phyloP scores from a whole-genome alignment of 2,113 vertebrate genomes.

The Nothocercus julius region DNA sequence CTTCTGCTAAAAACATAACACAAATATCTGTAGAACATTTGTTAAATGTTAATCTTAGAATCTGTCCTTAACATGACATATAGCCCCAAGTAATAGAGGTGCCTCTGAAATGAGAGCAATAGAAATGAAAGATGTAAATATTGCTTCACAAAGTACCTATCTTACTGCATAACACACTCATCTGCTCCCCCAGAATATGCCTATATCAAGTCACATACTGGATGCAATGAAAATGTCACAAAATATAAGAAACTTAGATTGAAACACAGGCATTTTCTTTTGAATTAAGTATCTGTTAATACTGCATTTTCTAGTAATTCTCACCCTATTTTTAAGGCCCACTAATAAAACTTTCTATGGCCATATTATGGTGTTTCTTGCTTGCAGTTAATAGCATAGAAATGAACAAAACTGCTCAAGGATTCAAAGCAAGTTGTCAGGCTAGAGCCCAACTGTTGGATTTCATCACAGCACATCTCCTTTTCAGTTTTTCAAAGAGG shows the following conservation, averaged over 20 bases:
- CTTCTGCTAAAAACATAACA: neutral
- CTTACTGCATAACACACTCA: no score
- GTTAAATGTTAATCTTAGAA: slow-evolving; percentile 6
- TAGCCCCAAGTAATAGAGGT: neutral
- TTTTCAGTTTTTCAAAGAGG: neutral
- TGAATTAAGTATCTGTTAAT: neutral
- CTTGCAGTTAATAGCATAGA: neutral
- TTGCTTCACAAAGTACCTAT: accelerated
- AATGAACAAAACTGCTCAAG: neutral
- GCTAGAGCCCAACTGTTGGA: neutral
- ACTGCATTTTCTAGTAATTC: neutral
- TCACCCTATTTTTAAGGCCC: neutral
- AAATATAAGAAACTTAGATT: neutral
- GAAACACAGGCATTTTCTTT: neutral
- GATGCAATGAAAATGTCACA: neutral
- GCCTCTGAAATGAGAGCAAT: neutral
- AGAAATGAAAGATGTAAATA: neutral
- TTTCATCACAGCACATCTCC: neutral
- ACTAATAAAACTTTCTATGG: neutral
- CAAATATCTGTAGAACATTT: slow-evolving; percentile 26
- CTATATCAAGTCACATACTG: neutral
- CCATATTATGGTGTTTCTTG: neutral
- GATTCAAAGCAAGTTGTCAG: neutral
- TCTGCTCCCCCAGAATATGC: neutral
- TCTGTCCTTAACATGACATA: neutral